Conservation (phyloP, 2,797 vertebrate species). For the Malurus leucopterus region DNA sequence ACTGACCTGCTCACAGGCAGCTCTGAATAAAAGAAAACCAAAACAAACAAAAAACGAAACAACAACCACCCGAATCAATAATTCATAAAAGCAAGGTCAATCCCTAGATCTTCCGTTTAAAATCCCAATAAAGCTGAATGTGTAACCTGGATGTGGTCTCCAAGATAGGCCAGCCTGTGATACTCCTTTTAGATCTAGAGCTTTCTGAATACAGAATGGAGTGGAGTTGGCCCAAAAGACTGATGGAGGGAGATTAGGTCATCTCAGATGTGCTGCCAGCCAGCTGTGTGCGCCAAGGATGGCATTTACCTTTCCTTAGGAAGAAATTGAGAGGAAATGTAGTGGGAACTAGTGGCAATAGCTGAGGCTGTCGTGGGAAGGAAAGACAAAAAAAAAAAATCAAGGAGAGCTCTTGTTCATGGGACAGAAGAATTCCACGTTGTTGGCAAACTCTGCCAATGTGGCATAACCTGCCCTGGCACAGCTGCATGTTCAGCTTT, state of each 20-base stretch:
- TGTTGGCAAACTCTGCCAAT: background rate
- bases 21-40: background rate
- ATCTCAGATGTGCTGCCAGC: background rate
- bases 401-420: background rate
- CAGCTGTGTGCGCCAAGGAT: background rate
- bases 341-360: background rate
- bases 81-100: background rate
- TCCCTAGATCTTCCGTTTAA: background rate
- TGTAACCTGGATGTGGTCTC: background rate
- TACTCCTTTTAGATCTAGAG: background rate
- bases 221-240: background rate
- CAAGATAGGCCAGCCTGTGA: background rate
- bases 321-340: background rate
- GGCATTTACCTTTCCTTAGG: background rate
- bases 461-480: background rate
- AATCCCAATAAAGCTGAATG: background rate
- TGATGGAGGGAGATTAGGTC: rapidly evolving
- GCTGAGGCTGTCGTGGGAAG: background rate
- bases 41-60: too few species aligned
- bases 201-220: background rate
- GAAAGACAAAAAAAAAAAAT: background rate
- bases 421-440: background rate
- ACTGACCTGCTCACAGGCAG: background rate
- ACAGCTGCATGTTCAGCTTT: background rate
- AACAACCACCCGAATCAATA: background rate